These are phyloP conservation scores for Platycnemis pennipes DNA, from an alignment of 2,888 invertebrate species.

Conservation along the genomic window DNA sequence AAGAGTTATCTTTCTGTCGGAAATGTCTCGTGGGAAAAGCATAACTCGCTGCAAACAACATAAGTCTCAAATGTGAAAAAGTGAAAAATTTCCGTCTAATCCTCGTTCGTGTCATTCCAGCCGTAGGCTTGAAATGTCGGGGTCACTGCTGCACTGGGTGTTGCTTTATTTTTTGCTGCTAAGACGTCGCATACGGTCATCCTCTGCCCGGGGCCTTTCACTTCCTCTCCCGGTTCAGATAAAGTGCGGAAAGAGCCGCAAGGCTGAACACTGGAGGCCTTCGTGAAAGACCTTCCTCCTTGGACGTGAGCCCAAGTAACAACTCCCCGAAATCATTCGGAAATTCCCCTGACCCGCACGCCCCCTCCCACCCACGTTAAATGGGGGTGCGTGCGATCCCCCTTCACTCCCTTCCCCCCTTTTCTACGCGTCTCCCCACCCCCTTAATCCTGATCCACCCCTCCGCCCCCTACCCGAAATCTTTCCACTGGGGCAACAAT, in stretches of 20 bases:
- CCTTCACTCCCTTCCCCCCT: slow-evolving; percentile 72
- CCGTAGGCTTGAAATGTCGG: too few species aligned
- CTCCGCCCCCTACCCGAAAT: not conserved
- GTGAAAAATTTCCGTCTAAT: too few species aligned
- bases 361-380: not conserved
- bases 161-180: too few species aligned
- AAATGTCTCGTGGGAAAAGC: too few species aligned
- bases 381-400: slow-evolving; percentile 73
- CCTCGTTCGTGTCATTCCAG: too few species aligned
- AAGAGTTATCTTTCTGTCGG: too few species aligned
- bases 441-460: not conserved
- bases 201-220: too few species aligned
- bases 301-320: not conserved
- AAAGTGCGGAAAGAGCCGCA: not conserved
- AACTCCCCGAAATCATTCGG: not conserved
- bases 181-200: too few species aligned
- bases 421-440: slow-evolving; percentile 76
- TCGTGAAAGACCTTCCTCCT: not conserved
- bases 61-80: too few species aligned
- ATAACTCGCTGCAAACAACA: too few species aligned
- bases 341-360: not conserved
- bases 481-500: not conserved
- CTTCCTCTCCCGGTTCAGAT: not conserved
- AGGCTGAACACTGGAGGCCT: not conserved
- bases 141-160: too few species aligned